These are phyloP conservation scores for Psilopogon haemacephalus DNA, from an alignment of 2,113 vertebrate genomes.

Conservation along the genomic window DNA sequence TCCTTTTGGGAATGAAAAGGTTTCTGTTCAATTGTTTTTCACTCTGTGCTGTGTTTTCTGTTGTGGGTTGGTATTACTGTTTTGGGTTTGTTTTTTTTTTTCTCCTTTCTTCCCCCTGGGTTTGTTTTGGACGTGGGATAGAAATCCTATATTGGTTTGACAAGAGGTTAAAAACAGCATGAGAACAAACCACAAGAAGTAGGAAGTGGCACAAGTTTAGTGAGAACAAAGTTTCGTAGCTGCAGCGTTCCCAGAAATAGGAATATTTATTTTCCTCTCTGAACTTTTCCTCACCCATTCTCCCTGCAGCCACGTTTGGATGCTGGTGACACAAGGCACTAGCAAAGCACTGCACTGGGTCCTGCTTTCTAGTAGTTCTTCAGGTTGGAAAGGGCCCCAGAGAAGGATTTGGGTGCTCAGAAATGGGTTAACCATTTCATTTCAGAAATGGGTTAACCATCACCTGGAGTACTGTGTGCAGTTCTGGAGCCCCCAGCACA, in stretches of 20 bases:
- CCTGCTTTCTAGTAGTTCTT: not conserved
- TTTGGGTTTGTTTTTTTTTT: not conserved
- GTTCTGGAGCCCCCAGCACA: no score
- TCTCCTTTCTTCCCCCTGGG: not conserved
- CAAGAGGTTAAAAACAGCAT: conserved; percentile 21
- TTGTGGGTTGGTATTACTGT: not conserved
- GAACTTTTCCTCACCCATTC: not conserved
- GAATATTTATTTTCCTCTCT: conserved; percentile 18
- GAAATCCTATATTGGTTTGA: conserved; percentile 3
- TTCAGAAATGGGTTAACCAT: no score
- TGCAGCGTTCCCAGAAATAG: conserved; percentile 29
- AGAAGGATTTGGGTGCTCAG: not conserved
- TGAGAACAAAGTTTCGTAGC: not conserved
- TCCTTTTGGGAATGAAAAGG: conserved; percentile 20
- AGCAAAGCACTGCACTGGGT: not conserved
- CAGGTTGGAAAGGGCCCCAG: not conserved
- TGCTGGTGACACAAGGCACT: not conserved
- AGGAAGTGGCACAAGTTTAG: conserved; percentile 20
- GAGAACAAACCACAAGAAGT: conserved; percentile 40
- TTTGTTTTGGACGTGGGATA: conserved; percentile 38
- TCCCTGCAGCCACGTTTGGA: not conserved
- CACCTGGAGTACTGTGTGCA: no score
- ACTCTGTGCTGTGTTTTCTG: not conserved
- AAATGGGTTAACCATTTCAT: no score
- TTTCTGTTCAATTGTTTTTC: conserved; percentile 30